Base-by-base conservation (phyloP, 2,797 vertebrate genomes). In the Anabas testudineus region DNA sequence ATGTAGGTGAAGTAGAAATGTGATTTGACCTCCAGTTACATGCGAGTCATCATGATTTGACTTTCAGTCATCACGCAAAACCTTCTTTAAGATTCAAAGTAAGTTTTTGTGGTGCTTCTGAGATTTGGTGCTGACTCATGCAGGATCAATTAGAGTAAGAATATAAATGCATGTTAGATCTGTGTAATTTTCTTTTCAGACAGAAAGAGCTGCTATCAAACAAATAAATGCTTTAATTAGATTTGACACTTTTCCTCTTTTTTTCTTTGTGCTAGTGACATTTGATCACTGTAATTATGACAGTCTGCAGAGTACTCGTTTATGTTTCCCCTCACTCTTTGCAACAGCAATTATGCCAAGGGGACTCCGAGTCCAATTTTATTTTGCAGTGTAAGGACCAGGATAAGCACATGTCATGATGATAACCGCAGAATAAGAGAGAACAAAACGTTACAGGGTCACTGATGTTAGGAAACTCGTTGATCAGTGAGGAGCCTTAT, bases 401-500 rank as follows among this genome's bases (percentile, higher is more conserved):
- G 60, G 24, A 32, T n/a, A 7, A 24, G 43, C 13, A 36, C n/a
- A 61, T 41, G 46, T 15, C n/a, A 36, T 1, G 9, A 41, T 4
- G 36, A 74, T 73, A 81, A 80, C 22, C 49, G 43, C 16, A 6
- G 51, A 36, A 60, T 53, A 56, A 62, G 1, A 61, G 45, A 14
- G 28, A 71, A 63, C 58, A 81, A 71, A 74, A 49, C 10, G 28
- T 10, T 41, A 30, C 59, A 47, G 59, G n/a, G 15, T 41, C 49
- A 34, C 58, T 57, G 60, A 66, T 68, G 55, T 82, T 78, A 71
- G 66, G 71, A 74, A 77, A 80, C 66, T 30, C 59, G 62, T 24
- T 28, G 55, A 66, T 72, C 52, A 68, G 39, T 16, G 1, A 66
- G 4, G 18, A 26, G 67, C 53, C 63, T 83, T 76, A 75, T 86